Percentiles rank a stretch among this genome's conserved stretches.
phyloP scores from a whole-genome alignment of 2,888 invertebrate genomes.

The Lepidocyrtoides sp. region DNA sequence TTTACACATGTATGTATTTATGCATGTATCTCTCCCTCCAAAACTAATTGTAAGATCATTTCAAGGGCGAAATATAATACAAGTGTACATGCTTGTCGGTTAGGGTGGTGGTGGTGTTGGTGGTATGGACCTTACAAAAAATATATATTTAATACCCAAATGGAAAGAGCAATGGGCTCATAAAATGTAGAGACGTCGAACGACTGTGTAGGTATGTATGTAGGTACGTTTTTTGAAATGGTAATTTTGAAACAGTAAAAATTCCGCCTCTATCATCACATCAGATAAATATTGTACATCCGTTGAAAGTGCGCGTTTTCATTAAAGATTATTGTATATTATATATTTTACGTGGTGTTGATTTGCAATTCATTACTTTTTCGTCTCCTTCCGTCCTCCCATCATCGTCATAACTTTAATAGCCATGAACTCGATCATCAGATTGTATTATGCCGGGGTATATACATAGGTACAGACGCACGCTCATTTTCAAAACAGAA shows the following conservation, averaged over 20 bases:
- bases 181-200: slow-evolving; percentile 59
- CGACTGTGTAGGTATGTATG: no score
- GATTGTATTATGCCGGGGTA: slow-evolving; percentile 71
- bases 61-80: slow-evolving; percentile 63
- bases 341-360: slow-evolving; percentile 54
- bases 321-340: slow-evolving; percentile 12
- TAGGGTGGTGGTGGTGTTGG: no score
- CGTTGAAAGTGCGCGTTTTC: slow-evolving; percentile 26
- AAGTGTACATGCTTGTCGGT: slow-evolving; percentile 50
- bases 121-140: slow-evolving; percentile 35
- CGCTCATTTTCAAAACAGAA: neutral
- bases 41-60: slow-evolving; percentile 63
- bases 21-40: slow-evolving; percentile 38
- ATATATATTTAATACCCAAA: slow-evolving; percentile 33
- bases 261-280: slow-evolving; percentile 19
- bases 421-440: neutral
- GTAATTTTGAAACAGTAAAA: slow-evolving; percentile 72
- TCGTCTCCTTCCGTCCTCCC: slow-evolving; percentile 35
- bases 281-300: neutral
- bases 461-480: neutral
- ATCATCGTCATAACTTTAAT: slow-evolving; percentile 22
- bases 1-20: no score
- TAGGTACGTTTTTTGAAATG: slow-evolving; percentile 67
- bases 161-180: slow-evolving; percentile 65
- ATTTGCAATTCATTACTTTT: slow-evolving; percentile 61